Conservation (phyloP, 2,797 vertebrate species). For the Salarias fasciatus region DNA sequence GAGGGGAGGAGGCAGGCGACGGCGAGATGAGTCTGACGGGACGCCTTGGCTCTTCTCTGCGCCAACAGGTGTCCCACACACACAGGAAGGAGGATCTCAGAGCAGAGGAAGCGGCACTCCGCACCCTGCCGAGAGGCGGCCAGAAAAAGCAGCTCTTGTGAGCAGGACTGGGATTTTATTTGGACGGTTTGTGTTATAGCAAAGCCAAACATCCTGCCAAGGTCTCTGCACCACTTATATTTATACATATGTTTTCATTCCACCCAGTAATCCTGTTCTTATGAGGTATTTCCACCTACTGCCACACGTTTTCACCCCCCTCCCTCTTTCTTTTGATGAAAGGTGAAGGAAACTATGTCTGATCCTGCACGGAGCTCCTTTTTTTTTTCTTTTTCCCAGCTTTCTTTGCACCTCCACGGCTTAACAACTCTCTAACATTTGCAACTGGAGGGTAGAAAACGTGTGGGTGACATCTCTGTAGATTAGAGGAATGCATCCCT, state of each 20-base stretch:
- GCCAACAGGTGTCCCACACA: slow-evolving; percentile 74
- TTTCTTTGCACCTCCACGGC: slow-evolving; percentile 14
- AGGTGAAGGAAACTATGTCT: slow-evolving; percentile 5
- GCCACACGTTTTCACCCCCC: background rate
- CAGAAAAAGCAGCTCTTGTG: slow-evolving; percentile 31
- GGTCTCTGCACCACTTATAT: background rate
- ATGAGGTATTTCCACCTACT: background rate
- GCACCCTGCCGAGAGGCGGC: slow-evolving; percentile 42
- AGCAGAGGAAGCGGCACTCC: slow-evolving; percentile 53
- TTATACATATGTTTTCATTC: background rate
- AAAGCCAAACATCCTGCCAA: slow-evolving; percentile 24
- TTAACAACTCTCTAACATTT: slow-evolving; percentile 22
- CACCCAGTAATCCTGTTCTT: slow-evolving; percentile 6
- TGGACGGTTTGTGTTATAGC: slow-evolving; percentile 20
- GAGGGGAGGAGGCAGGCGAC: slow-evolving; percentile 6
- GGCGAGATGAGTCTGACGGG: slow-evolving; percentile 41
- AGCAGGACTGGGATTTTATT: slow-evolving; percentile 44
- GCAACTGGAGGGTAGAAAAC: slow-evolving; percentile 3
- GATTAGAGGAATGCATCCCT: slow-evolving; percentile 56
- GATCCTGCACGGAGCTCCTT: background rate
- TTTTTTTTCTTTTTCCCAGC: background rate
- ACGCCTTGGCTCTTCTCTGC: slow-evolving; percentile 41
- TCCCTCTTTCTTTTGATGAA: background rate
- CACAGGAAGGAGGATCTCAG: slow-evolving; percentile 55
- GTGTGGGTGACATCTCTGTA: slow-evolving; percentile 59